Evolutionary conservation across 1,140 invertebrate species (phyloP).

Genomic region (Magallana ariakensis): DNA sequence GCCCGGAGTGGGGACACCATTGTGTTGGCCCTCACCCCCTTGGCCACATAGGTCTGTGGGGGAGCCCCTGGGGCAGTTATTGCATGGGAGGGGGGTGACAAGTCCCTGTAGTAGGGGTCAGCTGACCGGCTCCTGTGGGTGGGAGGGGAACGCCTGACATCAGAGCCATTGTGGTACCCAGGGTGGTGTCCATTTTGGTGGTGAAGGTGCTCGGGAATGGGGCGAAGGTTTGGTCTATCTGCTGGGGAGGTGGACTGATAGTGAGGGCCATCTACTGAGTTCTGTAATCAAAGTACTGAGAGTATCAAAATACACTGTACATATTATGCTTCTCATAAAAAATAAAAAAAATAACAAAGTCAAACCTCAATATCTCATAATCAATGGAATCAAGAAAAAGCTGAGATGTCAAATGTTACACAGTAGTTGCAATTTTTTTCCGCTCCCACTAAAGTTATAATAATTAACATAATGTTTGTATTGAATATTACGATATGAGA

Average conservation of each 20-base stretch:
- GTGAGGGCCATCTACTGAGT: not conserved
- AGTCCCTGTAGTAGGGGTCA: conserved; percentile 55
- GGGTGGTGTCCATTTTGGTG: conserved; percentile 63
- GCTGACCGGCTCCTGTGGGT: conserved; percentile 48
- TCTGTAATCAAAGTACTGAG: not conserved
- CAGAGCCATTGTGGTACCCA: conserved; percentile 35
- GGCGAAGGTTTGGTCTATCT: conserved; percentile 68
- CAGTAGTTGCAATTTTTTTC: too few relatives aligned
- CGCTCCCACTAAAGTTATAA: too few relatives aligned
- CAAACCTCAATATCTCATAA: too few relatives aligned
- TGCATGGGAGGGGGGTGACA: conserved; percentile 61
- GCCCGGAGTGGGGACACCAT: conserved; percentile 67
- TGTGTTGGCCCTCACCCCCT: conserved; percentile 65
- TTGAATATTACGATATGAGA: too few relatives aligned
- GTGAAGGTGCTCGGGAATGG: conserved; percentile 74
- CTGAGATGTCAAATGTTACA: too few relatives aligned
- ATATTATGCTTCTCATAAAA: too few relatives aligned
- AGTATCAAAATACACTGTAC: too few relatives aligned
- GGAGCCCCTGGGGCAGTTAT: conserved; percentile 58
- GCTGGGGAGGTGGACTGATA: conserved; percentile 63
- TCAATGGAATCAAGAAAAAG: too few relatives aligned
- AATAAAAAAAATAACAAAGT: too few relatives aligned
- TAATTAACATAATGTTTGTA: too few relatives aligned
- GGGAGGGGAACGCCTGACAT: conserved; percentile 55
- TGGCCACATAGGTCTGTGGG: conserved; percentile 67